Conservation (phyloP, 2,113 vertebrate species). For the Forbesichthys papilliferus region DNA sequence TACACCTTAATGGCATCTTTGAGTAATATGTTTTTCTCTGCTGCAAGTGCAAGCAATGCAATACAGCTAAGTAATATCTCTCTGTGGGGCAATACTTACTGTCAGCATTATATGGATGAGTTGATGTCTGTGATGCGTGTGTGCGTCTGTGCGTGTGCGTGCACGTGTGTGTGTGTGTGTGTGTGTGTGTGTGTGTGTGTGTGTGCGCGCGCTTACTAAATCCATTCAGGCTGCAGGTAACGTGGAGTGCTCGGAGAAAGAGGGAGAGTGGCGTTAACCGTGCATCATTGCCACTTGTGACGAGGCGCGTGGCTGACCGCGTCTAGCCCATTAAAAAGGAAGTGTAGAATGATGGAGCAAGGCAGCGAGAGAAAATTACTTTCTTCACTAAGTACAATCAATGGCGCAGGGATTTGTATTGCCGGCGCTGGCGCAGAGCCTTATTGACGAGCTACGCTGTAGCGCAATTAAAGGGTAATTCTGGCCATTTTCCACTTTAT, state of each 20-base stretch:
- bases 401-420: slow-evolving; percentile 5
- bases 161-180: background rate
- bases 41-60: slow-evolving; percentile 72
- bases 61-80: slow-evolving; percentile 71
- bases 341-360: slow-evolving; percentile 1
- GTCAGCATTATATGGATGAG: slow-evolving; percentile 67
- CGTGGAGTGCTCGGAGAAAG: slow-evolving; percentile 35
- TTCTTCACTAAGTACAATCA: background rate
- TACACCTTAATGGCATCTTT: slow-evolving; percentile 55
- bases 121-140: slow-evolving; percentile 46
- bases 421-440: background rate
- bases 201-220: slow-evolving; percentile 52
- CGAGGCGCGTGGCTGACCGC: slow-evolving; percentile 41
- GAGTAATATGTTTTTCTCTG: slow-evolving; percentile 67
- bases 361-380: slow-evolving; percentile 5
- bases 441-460: background rate
- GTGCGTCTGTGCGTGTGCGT: slow-evolving; percentile 5
- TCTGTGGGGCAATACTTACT: slow-evolving; percentile 61
- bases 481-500: no score
- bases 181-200: slow-evolving; percentile 7
- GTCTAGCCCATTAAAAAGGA: slow-evolving; percentile 31
- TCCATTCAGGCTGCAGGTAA: slow-evolving; percentile 59
- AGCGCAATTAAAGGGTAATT: background rate
- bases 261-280: slow-evolving; percentile 33
- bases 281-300: slow-evolving; percentile 57